These are phyloP conservation scores for Euphonia xanthogaster DNA, from an alignment of 2,797 vertebrate genomes.

Conservation along the genomic window DNA sequence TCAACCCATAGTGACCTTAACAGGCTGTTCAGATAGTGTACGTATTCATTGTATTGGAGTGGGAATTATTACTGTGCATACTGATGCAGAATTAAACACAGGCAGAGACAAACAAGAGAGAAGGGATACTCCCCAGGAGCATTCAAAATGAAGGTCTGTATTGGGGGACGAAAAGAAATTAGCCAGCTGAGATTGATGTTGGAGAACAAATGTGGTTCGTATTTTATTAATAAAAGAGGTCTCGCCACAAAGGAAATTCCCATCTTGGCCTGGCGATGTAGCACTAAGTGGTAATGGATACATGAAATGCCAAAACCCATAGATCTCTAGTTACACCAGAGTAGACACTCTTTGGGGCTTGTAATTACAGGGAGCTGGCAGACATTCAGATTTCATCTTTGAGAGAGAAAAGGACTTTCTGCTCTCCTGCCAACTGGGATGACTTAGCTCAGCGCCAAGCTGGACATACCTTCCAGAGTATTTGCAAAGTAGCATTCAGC, in stretches of 20 bases:
- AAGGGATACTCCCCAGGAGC: neutral
- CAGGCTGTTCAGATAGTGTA: neutral
- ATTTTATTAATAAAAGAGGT: slow-evolving; percentile 55
- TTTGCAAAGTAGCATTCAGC: neutral
- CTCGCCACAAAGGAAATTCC: slow-evolving; percentile 51
- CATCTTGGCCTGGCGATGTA: slow-evolving; percentile 5
- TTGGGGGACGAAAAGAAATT: neutral
- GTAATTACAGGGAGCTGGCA: slow-evolving; percentile 51
- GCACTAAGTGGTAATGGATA: slow-evolving; percentile 49
- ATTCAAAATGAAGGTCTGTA: neutral
- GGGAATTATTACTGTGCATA: neutral
- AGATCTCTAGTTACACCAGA: slow-evolving; percentile 31
- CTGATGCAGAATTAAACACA: neutral
- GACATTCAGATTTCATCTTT: slow-evolving; percentile 42
- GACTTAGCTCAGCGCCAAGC: neutral
- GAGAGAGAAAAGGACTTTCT: slow-evolving; percentile 38
- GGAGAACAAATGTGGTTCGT: neutral
- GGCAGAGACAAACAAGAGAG: neutral
- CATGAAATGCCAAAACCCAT: neutral
- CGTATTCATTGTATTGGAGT: neutral
- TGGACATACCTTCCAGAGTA: slow-evolving; percentile 3
- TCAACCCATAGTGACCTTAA: neutral
- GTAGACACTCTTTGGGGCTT: slow-evolving; percentile 21
- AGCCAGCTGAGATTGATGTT: neutral
- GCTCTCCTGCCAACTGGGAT: neutral